Percentiles rank a stretch among this genome's conserved stretches.
Evolutionary conservation across 2,888 invertebrate genomes (phyloP).

Genomic region (Drosophila rubida): DNA sequence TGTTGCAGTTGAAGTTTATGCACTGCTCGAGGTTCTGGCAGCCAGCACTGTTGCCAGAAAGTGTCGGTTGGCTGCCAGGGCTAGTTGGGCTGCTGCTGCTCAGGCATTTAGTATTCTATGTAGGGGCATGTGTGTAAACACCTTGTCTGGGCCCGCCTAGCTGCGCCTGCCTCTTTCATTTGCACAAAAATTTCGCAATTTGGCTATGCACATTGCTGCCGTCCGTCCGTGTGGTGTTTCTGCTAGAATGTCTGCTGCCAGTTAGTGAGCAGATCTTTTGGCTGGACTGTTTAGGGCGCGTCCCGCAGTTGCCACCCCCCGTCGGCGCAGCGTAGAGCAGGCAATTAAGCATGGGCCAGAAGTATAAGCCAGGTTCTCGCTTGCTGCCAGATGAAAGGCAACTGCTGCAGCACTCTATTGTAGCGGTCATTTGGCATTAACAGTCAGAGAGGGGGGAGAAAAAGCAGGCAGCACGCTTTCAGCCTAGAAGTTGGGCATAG

Average conservation of each 20-base stretch:
- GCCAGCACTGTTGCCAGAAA: slow-evolving; percentile 6
- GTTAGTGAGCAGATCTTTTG: slow-evolving; percentile 37
- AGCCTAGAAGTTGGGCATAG: slow-evolving; percentile 33
- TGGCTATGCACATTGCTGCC: slow-evolving; percentile 36
- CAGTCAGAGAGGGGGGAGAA: background rate
- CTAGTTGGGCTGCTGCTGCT: slow-evolving; percentile 1
- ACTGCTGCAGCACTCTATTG: slow-evolving; percentile 8
- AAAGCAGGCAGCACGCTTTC: slow-evolving; percentile 28
- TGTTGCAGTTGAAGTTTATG: slow-evolving; percentile 28
- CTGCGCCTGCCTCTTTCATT: slow-evolving; percentile 59
- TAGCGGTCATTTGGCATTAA: slow-evolving; percentile 17
- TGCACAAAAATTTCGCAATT: slow-evolving; percentile 71
- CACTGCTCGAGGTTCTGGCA: slow-evolving; percentile 25
- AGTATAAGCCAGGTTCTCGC: slow-evolving; percentile 21
- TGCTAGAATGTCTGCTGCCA: slow-evolving; percentile 12
- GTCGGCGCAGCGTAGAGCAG: slow-evolving; percentile 45
- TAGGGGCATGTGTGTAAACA: slow-evolving; percentile 59
- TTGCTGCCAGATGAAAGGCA: slow-evolving; percentile 53
- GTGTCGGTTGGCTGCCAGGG: slow-evolving; percentile 4
- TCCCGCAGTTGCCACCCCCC: slow-evolving; percentile 7
- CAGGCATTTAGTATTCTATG: slow-evolving; percentile 5
- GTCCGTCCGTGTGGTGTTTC: slow-evolving; percentile 7
- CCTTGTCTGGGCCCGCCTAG: slow-evolving; percentile 62
- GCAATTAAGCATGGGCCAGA: slow-evolving; percentile 60
- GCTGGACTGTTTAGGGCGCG: slow-evolving; percentile 24